Percentiles rank a stretch among this genome's conserved stretches.
Conservation (phyloP, 2,888 invertebrate genomes). For the Scaptomyza caliginosa region DNA sequence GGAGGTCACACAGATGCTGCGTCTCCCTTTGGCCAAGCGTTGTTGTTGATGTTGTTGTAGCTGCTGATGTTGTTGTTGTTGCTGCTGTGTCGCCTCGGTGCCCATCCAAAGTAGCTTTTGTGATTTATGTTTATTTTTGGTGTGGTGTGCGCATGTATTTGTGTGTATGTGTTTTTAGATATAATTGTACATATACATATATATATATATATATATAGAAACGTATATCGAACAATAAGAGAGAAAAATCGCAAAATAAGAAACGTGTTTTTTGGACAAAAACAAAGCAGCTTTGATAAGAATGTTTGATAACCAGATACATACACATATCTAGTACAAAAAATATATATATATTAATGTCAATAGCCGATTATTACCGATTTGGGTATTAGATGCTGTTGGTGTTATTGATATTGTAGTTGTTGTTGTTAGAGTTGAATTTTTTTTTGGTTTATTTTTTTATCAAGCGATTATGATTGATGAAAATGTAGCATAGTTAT, state of each 20-base stretch:
- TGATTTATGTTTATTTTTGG: constrained; percentile 5
- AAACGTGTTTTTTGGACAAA: constrained; percentile 14
- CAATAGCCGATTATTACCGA: constrained; percentile 61
- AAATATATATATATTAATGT: constrained; percentile 18
- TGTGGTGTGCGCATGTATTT: constrained; percentile 37
- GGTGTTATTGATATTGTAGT: constrained; percentile 27
- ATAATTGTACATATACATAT: constrained; percentile 34
- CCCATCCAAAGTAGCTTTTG: constrained; percentile 83
- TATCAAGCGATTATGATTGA: constrained; percentile 26
- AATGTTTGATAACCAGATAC: constrained; percentile 27
- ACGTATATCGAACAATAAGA: constrained; percentile 14
- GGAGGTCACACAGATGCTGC: constrained; percentile 82
- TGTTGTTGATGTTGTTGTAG: constrained; percentile 49
- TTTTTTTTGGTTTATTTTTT: constrained; percentile 21
- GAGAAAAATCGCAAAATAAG: constrained; percentile 24
- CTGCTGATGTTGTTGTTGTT: constrained; percentile 56
- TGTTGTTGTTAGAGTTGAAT: constrained; percentile 13
- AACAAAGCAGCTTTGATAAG: constrained; percentile 30
- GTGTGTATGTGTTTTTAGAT: constrained; percentile 32
- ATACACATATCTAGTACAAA: constrained; percentile 9
- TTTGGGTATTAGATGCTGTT: constrained; percentile 72
- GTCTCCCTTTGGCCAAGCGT: constrained; percentile 64
- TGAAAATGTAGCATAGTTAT: constrained; percentile 67
- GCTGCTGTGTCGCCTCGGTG: constrained; percentile 67
- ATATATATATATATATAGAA: constrained; percentile 16